Conservation (phyloP, 37 sponge, comb jelly and placozoan genomes). For the Cliona cf. orientalis region DNA sequence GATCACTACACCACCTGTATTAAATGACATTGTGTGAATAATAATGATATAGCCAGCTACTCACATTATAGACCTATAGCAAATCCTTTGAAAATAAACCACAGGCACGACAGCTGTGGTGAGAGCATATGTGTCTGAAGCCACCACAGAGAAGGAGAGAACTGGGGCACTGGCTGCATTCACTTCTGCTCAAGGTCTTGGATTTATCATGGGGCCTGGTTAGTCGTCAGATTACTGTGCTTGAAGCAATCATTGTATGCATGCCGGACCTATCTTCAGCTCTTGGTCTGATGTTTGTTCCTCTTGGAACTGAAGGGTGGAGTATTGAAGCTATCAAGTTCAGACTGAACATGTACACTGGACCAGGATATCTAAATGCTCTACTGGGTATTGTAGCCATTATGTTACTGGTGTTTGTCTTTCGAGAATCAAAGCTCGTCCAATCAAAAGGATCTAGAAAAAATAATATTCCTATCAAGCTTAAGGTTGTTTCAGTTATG, state of each 20-base stretch:
- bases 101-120: slow-evolving; percentile 73
- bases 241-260: no score
- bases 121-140: slow-evolving; percentile 80
- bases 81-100: not conserved
- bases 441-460: no score
- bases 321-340: slow-evolving; percentile 51
- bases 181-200: slow-evolving; percentile 75
- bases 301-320: slow-evolving; percentile 56
- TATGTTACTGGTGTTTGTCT: slow-evolving; percentile 60
- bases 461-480: no score
- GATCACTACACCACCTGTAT: no score
- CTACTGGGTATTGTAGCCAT: slow-evolving; percentile 72
- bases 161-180: slow-evolving; percentile 85
- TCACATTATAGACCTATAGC: no score
- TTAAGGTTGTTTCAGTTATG: no score
- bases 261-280: no score
- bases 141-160: slow-evolving; percentile 78
- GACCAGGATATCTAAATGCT: slow-evolving; percentile 80
- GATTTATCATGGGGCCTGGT: slow-evolving; percentile 93
- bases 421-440: slow-evolving; percentile 66
- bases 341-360: slow-evolving; percentile 76
- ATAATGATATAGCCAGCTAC: no score
- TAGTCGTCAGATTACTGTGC: not conserved
- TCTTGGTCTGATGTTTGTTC: slow-evolving; percentile 80
- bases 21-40: no score